phyloP scores from a whole-genome alignment of 2,888 invertebrate genomes.

The Amiota minor region DNA sequence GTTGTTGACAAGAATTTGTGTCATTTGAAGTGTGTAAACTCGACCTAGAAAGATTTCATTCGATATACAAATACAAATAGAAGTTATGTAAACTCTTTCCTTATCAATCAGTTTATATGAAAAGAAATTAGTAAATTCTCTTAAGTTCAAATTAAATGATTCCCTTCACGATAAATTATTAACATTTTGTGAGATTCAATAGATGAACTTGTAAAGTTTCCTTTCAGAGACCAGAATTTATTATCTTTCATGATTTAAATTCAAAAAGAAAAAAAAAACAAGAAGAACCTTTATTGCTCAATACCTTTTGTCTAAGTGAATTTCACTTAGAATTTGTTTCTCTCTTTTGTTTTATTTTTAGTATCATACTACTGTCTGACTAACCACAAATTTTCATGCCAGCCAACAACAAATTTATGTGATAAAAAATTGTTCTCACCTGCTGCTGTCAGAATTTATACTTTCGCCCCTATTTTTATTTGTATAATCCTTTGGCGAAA shows the following conservation, averaged over 20 bases:
- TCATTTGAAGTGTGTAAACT: background rate
- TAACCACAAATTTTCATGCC: background rate
- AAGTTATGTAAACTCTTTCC: no score
- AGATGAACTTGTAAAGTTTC: background rate
- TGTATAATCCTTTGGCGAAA: slow-evolving; percentile 61
- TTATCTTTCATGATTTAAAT: background rate
- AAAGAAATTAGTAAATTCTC: no score
- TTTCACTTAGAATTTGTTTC: background rate
- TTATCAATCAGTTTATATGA: no score
- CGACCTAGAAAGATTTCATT: no score
- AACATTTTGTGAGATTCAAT: no score
- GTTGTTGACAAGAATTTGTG: background rate
- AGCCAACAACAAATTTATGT: slow-evolving; percentile 61
- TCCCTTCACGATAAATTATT: no score
- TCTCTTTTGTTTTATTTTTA: background rate
- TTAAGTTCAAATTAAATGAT: no score
- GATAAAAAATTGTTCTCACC: slow-evolving; percentile 65
- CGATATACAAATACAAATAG: no score
- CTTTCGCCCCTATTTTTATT: slow-evolving; percentile 57
- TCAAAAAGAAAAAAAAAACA: background rate
- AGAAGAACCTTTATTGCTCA: background rate
- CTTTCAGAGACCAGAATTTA: background rate
- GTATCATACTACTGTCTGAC: background rate
- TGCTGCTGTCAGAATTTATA: slow-evolving; percentile 66
- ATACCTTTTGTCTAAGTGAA: no score